These are phyloP conservation scores for Pipa parva DNA, from an alignment of 2,113 vertebrate genomes.

Conservation along the genomic window DNA sequence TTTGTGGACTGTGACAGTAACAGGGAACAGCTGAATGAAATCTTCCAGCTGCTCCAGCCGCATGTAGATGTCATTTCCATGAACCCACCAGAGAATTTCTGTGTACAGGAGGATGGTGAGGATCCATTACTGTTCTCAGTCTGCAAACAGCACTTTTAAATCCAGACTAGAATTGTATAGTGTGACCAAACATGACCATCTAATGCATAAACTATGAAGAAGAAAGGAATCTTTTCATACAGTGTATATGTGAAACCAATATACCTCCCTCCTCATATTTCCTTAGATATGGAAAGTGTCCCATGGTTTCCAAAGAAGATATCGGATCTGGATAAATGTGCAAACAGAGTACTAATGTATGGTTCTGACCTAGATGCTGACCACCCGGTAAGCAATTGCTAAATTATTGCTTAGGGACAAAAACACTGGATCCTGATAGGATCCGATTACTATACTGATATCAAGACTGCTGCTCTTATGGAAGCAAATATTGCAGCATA, in stretches of 20 bases:
- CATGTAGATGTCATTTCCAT: slow-evolving; percentile 79
- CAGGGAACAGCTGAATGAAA: slow-evolving; percentile 85
- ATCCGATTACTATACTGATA: too few relatives aligned
- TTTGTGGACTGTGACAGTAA: slow-evolving; percentile 93
- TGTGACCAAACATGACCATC: too few relatives aligned
- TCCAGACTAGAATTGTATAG: too few relatives aligned
- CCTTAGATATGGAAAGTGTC: slow-evolving; percentile 73
- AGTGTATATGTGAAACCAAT: too few relatives aligned
- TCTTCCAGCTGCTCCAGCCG: slow-evolving; percentile 84
- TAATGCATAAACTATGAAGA: too few relatives aligned
- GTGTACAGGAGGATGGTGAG: slow-evolving; percentile 68
- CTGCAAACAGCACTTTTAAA: too few relatives aligned
- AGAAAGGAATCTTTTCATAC: too few relatives aligned
- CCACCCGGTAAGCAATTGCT: slow-evolving; percentile 78
- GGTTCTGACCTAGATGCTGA: slow-evolving; percentile 92
- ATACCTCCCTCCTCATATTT: slow-evolving; percentile 15
- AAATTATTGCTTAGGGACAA: too few relatives aligned
- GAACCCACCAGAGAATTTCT: slow-evolving; percentile 72
- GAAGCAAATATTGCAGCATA: too few relatives aligned
- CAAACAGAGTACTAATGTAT: slow-evolving; percentile 94
- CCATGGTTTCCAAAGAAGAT: slow-evolving; percentile 97
- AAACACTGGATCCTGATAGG: background rate
- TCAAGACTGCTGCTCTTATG: too few relatives aligned
- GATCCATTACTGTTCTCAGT: too few relatives aligned
- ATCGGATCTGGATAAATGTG: slow-evolving; percentile 91